Evolutionary conservation across 2,797 vertebrate genomes (phyloP).

Genomic region (Cheirogaleus major): DNA sequence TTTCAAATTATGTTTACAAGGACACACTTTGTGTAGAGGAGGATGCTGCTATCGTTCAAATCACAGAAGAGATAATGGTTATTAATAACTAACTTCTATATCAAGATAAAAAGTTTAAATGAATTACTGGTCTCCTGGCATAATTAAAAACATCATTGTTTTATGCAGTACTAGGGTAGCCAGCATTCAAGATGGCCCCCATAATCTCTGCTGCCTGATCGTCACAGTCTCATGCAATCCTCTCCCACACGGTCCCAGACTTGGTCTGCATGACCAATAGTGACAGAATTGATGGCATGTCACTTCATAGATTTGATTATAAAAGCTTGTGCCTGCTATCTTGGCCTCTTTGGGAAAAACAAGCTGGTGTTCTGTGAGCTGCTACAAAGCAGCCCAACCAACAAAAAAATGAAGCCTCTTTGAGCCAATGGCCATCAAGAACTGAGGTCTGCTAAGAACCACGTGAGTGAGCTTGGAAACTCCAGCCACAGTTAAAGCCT

Average conservation of each 20-base stretch:
- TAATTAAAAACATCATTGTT: not conserved
- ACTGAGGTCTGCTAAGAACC: not conserved
- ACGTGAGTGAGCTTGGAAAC: not conserved
- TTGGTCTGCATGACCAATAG: not conserved
- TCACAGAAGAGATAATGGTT: not conserved
- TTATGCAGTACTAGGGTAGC: not conserved
- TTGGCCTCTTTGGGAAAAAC: not conserved
- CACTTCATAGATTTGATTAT: not conserved
- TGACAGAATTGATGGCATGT: not conserved
- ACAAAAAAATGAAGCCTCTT: not conserved
- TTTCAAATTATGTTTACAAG: not conserved
- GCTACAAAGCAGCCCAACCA: not conserved
- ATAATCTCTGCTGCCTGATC: not conserved
- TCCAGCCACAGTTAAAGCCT: not conserved
- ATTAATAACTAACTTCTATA: not conserved
- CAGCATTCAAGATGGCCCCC: not conserved
- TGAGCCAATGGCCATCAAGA: not conserved
- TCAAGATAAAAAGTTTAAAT: not conserved
- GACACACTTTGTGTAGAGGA: not conserved
- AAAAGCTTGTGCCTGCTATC: not conserved
- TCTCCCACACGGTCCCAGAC: not conserved
- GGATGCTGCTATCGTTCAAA: not conserved
- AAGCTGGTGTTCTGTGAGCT: not conserved
- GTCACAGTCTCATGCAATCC: accelerated
- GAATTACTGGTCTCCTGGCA: not conserved